Conservation (phyloP, 2,888 invertebrate species). For the Tetramorium bicarinatum region DNA sequence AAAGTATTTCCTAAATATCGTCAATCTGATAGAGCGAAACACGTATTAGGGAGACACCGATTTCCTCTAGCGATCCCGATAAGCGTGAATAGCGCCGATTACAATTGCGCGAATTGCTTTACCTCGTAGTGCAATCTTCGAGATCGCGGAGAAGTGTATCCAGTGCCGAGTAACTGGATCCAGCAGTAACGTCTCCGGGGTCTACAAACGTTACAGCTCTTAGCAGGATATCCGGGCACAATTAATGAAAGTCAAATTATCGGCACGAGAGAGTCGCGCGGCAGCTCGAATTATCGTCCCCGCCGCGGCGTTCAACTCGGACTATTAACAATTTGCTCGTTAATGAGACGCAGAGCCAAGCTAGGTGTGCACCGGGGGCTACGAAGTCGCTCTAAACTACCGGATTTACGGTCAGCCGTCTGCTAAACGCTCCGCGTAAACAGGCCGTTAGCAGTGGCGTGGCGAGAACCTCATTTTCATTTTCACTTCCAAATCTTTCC, state of each 20-base stretch:
- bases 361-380: conserved; percentile 38
- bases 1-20: conserved; percentile 33
- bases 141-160: conserved; percentile 4
- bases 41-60: conserved; percentile 9
- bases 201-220: conserved; percentile 11
- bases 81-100: conserved; percentile 40
- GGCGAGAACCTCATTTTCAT: background rate
- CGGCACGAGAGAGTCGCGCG: conserved; percentile 26
- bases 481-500: background rate
- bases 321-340: conserved; percentile 52
- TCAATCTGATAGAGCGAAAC: conserved; percentile 1
- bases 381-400: conserved; percentile 50
- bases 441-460: conserved; percentile 43
- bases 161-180: conserved; percentile 24
- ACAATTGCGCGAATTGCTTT: conserved; percentile 30
- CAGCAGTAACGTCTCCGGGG: background rate
- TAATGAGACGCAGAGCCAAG: conserved; percentile 37
- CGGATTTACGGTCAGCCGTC: conserved; percentile 52
- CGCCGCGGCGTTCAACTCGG: conserved; percentile 9
- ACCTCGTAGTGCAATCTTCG: conserved; percentile 13
- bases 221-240: conserved; percentile 35
- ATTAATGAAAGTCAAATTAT: conserved; percentile 54
- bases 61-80: conserved; percentile 32
- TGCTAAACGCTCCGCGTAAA: conserved; percentile 47
- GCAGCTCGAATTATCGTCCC: conserved; percentile 30